Conservation (phyloP, 2,113 vertebrate genomes). For the Cochlearius cochlearius region DNA sequence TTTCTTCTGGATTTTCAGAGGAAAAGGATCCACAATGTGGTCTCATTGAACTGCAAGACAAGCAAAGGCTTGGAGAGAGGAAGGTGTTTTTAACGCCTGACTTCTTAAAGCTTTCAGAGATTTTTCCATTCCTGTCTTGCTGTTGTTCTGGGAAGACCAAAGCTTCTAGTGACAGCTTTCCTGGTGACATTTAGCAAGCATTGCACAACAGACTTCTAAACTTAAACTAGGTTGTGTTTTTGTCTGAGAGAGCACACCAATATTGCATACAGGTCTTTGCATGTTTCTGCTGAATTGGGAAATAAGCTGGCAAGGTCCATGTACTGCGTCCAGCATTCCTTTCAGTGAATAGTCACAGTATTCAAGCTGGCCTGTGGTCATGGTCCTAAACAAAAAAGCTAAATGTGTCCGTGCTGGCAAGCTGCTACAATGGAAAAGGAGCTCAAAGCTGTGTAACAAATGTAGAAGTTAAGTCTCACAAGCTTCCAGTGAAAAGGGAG, state of each 20-base stretch:
- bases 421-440: background rate
- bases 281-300: slow-evolving; percentile 11
- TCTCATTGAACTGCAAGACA: background rate
- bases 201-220: background rate
- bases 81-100: background rate
- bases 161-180: background rate
- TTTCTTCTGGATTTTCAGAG: background rate
- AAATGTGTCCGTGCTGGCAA: background rate
- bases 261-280: background rate
- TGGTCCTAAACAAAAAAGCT: background rate
- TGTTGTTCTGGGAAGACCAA: background rate
- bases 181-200: background rate
- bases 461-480: background rate
- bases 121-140: background rate
- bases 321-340: background rate
- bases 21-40: background rate
- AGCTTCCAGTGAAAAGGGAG: background rate
- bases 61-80: background rate
- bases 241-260: background rate
- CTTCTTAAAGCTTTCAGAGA: background rate
- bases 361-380: slow-evolving; percentile 1
- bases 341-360: background rate
- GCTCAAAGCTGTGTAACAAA: background rate
- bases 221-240: background rate
- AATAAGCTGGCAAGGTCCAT: background rate